A percentile compares a stretch with the other conserved stretches of the same genome.
phyloP scores from a whole-genome alignment of 2,888 invertebrate species.

The Herminia tarsipennalis region DNA sequence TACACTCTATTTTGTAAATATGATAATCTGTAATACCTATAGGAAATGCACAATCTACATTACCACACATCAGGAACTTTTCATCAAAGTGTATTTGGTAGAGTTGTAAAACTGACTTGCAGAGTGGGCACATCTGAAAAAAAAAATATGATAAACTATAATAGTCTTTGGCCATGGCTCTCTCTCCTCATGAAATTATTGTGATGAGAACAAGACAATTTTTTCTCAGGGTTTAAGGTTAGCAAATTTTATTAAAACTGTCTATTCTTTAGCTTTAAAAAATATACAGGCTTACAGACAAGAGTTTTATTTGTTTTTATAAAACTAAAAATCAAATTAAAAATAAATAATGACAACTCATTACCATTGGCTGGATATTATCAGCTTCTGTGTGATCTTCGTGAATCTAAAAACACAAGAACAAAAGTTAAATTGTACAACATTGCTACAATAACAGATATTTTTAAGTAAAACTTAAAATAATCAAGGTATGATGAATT shows the following conservation, averaged over 20 bases:
- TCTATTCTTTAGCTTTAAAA: too few species aligned
- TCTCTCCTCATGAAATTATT: too few species aligned
- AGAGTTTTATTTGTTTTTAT: too few species aligned
- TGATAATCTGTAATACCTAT: constrained; percentile 63
- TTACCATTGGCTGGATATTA: constrained; percentile 30
- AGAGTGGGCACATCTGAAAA: constrained; percentile 68
- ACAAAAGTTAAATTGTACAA: background rate
- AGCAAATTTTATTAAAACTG: too few species aligned
- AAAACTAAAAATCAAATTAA: background rate
- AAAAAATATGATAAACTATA: background rate
- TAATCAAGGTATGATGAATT: too few species aligned
- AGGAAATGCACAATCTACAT: constrained; percentile 64
- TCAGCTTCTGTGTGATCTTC: constrained; percentile 19
- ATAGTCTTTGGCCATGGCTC: too few species aligned
- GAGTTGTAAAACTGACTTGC: constrained; percentile 51
- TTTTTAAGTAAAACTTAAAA: too few species aligned
- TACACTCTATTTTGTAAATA: constrained; percentile 47
- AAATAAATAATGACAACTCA: background rate
- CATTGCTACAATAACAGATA: background rate
- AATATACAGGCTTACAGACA: too few species aligned
- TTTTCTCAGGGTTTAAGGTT: too few species aligned
- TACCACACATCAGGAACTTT: constrained; percentile 69
- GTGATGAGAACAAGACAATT: background rate
- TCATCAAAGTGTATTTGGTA: constrained; percentile 64
- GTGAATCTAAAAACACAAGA: constrained; percentile 16